A percentile compares a stretch with the other conserved stretches of the same genome.
Evolutionary conservation across 2,888 invertebrate species (phyloP).

Genomic region (Yponomeuta malinellus): DNA sequence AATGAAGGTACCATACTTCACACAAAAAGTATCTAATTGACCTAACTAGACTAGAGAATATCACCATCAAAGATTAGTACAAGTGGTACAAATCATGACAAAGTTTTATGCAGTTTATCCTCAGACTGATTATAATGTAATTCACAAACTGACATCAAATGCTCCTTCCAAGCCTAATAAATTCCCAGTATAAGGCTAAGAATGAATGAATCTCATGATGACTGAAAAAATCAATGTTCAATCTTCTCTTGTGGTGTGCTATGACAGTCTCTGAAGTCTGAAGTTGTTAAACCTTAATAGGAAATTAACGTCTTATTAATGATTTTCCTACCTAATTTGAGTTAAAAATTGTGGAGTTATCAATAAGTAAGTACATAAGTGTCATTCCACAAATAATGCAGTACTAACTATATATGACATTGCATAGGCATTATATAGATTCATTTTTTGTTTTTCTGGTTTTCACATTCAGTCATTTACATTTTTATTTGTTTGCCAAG

Average conservation of each 20-base stretch:
- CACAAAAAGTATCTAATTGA: slow-evolving; percentile 31
- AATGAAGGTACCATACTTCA: slow-evolving; percentile 25
- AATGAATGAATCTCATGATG: slow-evolving; percentile 13
- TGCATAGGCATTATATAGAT: no score
- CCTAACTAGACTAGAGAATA: slow-evolving; percentile 27
- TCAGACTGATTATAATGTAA: slow-evolving; percentile 10
- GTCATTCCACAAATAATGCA: not conserved
- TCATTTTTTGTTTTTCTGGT: no score
- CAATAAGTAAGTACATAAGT: not conserved
- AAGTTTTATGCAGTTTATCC: slow-evolving; percentile 41
- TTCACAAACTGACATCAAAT: not conserved
- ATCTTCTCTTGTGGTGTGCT: slow-evolving; percentile 5
- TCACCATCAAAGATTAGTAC: slow-evolving; percentile 43
- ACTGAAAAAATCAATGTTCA: slow-evolving; percentile 4
- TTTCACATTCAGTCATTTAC: no score
- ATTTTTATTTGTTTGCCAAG: not conserved
- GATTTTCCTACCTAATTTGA: not conserved
- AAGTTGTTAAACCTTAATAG: not conserved
- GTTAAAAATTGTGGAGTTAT: not conserved
- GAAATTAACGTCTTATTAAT: not conserved
- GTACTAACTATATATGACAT: no score
- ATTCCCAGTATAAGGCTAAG: slow-evolving; percentile 8
- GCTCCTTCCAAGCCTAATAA: slow-evolving; percentile 8
- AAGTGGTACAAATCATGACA: slow-evolving; percentile 54
- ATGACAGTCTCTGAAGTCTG: not conserved